A percentile compares a stretch with the other conserved stretches of the same genome.
phyloP scores from a whole-genome alignment of 1,140 invertebrate species.

The Chrysomallon squamiferum region DNA sequence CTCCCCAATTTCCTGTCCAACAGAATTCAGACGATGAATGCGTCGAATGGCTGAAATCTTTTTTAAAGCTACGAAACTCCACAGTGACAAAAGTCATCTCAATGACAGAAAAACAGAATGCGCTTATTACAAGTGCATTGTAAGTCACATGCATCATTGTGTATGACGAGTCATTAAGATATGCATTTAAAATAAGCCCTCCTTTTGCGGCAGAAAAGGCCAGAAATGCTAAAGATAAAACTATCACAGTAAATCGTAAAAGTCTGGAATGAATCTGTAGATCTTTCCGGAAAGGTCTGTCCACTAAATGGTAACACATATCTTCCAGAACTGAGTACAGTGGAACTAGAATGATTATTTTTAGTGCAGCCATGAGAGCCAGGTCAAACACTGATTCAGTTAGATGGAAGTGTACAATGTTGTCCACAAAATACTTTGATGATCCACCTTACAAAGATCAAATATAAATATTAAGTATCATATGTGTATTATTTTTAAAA shows the following conservation, averaged over 20 bases:
- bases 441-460: slow-evolving; percentile 47
- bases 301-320: slow-evolving; percentile 29
- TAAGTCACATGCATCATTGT: slow-evolving; percentile 52
- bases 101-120: slow-evolving; percentile 38
- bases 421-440: slow-evolving; percentile 54
- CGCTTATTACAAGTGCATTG: slow-evolving; percentile 47
- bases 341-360: slow-evolving; percentile 32
- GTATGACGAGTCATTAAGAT: slow-evolving; percentile 40
- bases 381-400: slow-evolving; percentile 56
- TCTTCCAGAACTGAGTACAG: slow-evolving; percentile 38
- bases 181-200: slow-evolving; percentile 41
- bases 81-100: slow-evolving; percentile 36
- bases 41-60: slow-evolving; percentile 39
- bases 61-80: slow-evolving; percentile 38
- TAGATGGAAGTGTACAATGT: slow-evolving; percentile 48
- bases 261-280: slow-evolving; percentile 14
- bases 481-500: too few relatives aligned
- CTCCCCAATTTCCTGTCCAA: slow-evolving; percentile 49
- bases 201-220: slow-evolving; percentile 42
- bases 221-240: slow-evolving; percentile 28
- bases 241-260: slow-evolving; percentile 23
- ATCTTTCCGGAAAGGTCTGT: slow-evolving; percentile 27
- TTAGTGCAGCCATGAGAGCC: slow-evolving; percentile 39
- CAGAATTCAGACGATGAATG: slow-evolving; percentile 49
- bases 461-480: neutral